Evolutionary conservation across 2,113 vertebrate species (phyloP), one percentile per base, ranked within the genome.

Genomic region (Microcebus tavaratra): DNA sequence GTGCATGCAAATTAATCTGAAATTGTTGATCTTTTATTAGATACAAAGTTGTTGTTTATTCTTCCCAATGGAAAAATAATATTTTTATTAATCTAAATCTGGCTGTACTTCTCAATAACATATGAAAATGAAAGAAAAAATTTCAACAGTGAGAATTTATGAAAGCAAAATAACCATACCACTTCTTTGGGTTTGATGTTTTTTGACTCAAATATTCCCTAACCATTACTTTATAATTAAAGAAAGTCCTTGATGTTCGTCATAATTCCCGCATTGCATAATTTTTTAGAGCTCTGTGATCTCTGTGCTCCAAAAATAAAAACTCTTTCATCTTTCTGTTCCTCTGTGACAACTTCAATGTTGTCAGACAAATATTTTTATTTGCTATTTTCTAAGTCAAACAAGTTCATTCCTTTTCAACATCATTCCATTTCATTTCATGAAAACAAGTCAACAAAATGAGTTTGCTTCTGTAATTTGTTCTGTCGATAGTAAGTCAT

Each of bases 351-450:
- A 85, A 91, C 10, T 73, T 61, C 31, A 20, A 3, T 93, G 23
- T 75, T 65, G n/a, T 4, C 39, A 78, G 31, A 50, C 17, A 85
- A 36, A 55, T 5, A 53, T 48, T 78, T 29, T 34, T 70, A 96
- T 91, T 95, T 93, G 18, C 10, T 17, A 25, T 61, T 86, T 84
- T 88, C 79, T 86, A 91, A 72, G 59, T 6, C 15, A 91, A 93
- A 78, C 50, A 50, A 45, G 1, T 17, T 39, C 17, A 72, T 1
- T 70, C 88, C 0, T 6, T 80, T 93, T 85, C 21, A 67, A 72
- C 20, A 78, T 39, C 8, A 82, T 67, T 92, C 2, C 34, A 8
- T 65, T 59, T 84, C 53, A 72, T 2, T 55, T 48, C n/a, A 13
- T 81, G n/a, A 91, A 96, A 91, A 78, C 10, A 94, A 89, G 21